Percentiles rank a stretch among this genome's conserved stretches.
These are phyloP conservation scores for Stramonita haemastoma DNA, from an alignment of 2,888 invertebrate species.

Conservation along the genomic window DNA sequence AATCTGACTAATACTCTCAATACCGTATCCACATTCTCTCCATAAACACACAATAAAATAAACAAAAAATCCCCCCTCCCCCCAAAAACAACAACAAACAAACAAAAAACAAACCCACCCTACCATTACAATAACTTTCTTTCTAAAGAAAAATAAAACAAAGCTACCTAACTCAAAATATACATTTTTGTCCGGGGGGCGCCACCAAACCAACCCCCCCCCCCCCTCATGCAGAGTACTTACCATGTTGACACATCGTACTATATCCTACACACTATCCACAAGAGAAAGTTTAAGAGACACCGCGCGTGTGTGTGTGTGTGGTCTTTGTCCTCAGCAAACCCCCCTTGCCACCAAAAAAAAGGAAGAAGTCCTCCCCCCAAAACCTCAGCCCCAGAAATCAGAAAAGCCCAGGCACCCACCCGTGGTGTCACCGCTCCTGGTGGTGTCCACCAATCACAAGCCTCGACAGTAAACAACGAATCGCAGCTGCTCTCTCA, in stretches of 20 bases:
- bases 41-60: too few species aligned
- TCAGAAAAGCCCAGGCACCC: neutral
- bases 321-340: slow-evolving; percentile 28
- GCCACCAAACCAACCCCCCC: too few species aligned
- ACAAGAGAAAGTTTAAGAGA: slow-evolving; percentile 4
- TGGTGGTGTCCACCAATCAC: slow-evolving; percentile 34
- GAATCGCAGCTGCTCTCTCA: slow-evolving; percentile 18
- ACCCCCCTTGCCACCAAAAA: neutral
- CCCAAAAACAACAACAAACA: too few species aligned
- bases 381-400: neutral
- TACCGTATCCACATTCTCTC: too few species aligned
- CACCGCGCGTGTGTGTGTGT: too few species aligned
- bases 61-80: too few species aligned
- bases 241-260: slow-evolving; percentile 37
- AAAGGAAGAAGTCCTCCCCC: neutral
- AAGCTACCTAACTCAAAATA: neutral
- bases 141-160: neutral
- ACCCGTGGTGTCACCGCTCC: neutral
- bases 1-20: too few species aligned
- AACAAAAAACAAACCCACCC: too few species aligned
- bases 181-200: neutral
- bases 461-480: slow-evolving; percentile 33
- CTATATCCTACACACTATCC: slow-evolving; percentile 41
- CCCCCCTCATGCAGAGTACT: too few species aligned
- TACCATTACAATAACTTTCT: too few species aligned